These are phyloP conservation scores for Ashinkailepas kermadecensis DNA, from an alignment of 2,888 invertebrate species.

Conservation along the genomic window DNA sequence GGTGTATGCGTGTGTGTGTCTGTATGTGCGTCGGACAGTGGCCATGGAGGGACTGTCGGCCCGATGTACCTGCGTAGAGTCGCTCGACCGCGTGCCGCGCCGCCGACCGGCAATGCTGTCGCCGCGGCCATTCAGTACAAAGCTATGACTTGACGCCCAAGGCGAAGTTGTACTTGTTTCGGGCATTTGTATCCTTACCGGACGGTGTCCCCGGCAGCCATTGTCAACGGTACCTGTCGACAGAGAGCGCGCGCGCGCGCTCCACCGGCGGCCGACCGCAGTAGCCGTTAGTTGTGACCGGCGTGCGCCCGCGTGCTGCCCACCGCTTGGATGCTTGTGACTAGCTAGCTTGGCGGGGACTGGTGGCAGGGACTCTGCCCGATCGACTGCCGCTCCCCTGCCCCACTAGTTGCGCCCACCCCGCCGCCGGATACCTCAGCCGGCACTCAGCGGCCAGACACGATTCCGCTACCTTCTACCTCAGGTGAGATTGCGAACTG, in stretches of 20 bases:
- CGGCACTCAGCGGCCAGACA: not conserved
- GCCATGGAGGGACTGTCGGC: too few relatives aligned
- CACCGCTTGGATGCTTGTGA: conserved; percentile 13
- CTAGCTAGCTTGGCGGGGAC: not conserved
- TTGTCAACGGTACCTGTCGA: conserved; percentile 2
- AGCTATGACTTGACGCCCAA: conserved; percentile 7
- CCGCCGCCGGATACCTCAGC: not conserved
- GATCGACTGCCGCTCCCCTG: not conserved
- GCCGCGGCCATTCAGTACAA: conserved; percentile 3
- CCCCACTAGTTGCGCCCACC: not conserved
- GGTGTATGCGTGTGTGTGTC: not conserved
- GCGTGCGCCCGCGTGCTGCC: not conserved
- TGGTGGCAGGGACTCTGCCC: not conserved
- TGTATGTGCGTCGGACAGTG: too few relatives aligned
- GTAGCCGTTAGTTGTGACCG: not conserved
- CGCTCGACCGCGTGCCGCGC: too few relatives aligned
- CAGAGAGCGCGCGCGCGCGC: too few relatives aligned
- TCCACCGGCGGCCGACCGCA: not conserved
- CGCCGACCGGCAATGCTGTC: too few relatives aligned
- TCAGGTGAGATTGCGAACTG: not conserved
- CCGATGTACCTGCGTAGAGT: conserved; percentile 4
- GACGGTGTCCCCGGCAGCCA: conserved; percentile 10
- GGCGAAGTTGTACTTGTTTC: conserved; percentile 11
- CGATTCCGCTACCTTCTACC: not conserved
- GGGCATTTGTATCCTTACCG: conserved; percentile 17